Percentiles rank a stretch among this genome's conserved stretches.
Conservation (phyloP, 2,113 vertebrate genomes). For the Oxyruncus cristatus region DNA sequence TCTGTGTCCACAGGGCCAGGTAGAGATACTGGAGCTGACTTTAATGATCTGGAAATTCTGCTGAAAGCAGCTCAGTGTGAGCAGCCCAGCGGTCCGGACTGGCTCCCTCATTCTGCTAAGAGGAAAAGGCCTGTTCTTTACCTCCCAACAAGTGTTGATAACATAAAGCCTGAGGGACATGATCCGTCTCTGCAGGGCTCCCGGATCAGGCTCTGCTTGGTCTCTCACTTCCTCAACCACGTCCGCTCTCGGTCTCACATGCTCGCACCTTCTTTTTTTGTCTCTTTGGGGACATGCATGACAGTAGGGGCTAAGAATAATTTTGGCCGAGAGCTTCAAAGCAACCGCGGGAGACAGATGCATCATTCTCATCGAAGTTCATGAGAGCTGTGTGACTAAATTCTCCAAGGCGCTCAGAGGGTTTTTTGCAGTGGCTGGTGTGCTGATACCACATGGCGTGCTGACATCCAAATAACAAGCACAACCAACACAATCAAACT, state of each 20-base stretch:
- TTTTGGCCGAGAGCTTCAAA: conserved; percentile 65
- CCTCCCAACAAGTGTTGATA: conserved; percentile 46
- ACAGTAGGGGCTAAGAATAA: conserved; percentile 68
- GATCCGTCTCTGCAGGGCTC: conserved; percentile 41
- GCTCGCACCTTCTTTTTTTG: conserved; percentile 64
- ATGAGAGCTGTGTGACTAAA: conserved; percentile 40
- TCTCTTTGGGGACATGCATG: conserved; percentile 66
- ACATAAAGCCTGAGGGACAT: conserved; percentile 53
- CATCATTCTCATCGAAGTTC: conserved; percentile 49
- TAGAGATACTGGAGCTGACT: neutral
- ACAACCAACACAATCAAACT: neutral
- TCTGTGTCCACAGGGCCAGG: neutral
- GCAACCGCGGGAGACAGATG: conserved; percentile 58
- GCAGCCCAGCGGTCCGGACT: neutral
- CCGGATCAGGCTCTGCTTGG: conserved; percentile 45
- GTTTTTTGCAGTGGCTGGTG: conserved; percentile 28
- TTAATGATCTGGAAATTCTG: neutral
- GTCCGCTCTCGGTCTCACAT: conserved; percentile 56
- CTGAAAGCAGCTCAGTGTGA: neutral
- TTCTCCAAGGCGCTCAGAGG: conserved; percentile 17
- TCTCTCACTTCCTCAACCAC: conserved; percentile 63
- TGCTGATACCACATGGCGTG: neutral
- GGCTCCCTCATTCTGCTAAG: neutral
- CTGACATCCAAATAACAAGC: neutral
- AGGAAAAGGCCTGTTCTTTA: conserved; percentile 21